These are phyloP conservation scores for Idaea aversata DNA, from an alignment of 2,888 invertebrate species.

Conservation along the genomic window DNA sequence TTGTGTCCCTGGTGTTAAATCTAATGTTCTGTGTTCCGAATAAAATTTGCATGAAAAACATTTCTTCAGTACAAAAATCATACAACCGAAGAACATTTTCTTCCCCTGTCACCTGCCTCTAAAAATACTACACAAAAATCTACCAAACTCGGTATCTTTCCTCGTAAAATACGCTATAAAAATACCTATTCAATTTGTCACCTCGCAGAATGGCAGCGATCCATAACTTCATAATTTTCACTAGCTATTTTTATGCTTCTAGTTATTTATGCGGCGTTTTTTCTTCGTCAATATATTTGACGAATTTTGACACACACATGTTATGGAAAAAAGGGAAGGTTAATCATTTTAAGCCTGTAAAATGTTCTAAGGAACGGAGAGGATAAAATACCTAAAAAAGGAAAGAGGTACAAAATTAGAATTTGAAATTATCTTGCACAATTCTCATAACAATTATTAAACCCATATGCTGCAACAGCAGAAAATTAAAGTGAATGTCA, in stretches of 20 bases:
- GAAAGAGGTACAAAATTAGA: not conserved
- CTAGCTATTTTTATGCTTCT: slow-evolving; percentile 5
- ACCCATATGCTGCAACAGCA: not conserved
- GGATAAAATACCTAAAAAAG: not conserved
- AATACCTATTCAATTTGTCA: slow-evolving; percentile 65
- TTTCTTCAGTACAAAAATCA: slow-evolving; percentile 18
- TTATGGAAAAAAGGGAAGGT: no score
- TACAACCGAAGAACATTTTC: slow-evolving; percentile 20
- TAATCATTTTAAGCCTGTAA: no score
- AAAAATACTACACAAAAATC: slow-evolving; percentile 35
- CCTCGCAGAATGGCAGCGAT: slow-evolving; percentile 33
- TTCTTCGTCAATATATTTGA: not conserved
- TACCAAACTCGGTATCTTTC: slow-evolving; percentile 39
- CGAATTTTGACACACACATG: not conserved
- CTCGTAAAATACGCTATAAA: slow-evolving; percentile 65
- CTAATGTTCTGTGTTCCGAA: no score
- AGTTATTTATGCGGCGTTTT: slow-evolving; percentile 1
- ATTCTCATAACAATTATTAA: not conserved
- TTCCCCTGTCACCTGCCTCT: slow-evolving; percentile 34
- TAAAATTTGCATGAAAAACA: no score
- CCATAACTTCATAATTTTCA: slow-evolving; percentile 26
- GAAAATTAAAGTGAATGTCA: not conserved
- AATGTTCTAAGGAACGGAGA: not conserved
- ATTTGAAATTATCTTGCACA: not conserved
- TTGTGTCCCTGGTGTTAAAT: no score